phyloP scores from a whole-genome alignment of 2,113 vertebrate genomes.

The Gnathonemus longibarbis region DNA sequence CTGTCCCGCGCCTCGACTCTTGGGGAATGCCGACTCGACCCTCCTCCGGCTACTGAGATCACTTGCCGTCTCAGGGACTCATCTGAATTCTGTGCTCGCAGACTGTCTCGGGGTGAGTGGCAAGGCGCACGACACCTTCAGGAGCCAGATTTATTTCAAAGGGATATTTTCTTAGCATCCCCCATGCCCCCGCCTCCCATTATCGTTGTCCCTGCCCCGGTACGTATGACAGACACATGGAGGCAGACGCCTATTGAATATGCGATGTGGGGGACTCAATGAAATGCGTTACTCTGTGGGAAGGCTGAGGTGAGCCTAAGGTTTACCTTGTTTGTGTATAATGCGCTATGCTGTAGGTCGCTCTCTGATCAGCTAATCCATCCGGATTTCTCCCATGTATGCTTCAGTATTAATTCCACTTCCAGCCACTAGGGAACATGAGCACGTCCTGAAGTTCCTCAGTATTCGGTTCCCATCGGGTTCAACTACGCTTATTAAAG shows the following conservation, averaged over 20 bases:
- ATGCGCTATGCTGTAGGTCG: neutral
- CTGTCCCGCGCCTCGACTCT: neutral
- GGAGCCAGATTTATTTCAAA: conserved; percentile 43
- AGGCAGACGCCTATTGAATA: neutral
- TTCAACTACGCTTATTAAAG: neutral
- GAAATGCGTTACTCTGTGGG: neutral
- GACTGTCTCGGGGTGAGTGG: conserved; percentile 50
- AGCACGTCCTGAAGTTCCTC: neutral
- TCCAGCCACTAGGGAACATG: neutral
- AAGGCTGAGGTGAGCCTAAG: neutral
- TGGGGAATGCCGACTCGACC: neutral
- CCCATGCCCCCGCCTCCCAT: conserved; percentile 26
- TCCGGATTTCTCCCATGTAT: neutral
- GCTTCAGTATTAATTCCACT: neutral
- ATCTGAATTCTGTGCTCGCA: conserved; percentile 56
- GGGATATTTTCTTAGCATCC: conserved; percentile 33
- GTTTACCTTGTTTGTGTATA: neutral
- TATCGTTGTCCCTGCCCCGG: neutral
- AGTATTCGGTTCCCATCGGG: neutral
- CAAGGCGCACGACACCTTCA: conserved; percentile 45
- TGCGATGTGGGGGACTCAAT: neutral
- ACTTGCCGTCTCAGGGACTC: conserved; percentile 33
- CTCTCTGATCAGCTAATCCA: neutral
- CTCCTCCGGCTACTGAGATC: neutral
- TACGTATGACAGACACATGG: conserved; percentile 32